A percentile compares a stretch with the other conserved stretches of the same genome.
These are phyloP conservation scores for Notarius lentiginosus DNA, from an alignment of 2,113 vertebrate genomes.

Conservation along the genomic window DNA sequence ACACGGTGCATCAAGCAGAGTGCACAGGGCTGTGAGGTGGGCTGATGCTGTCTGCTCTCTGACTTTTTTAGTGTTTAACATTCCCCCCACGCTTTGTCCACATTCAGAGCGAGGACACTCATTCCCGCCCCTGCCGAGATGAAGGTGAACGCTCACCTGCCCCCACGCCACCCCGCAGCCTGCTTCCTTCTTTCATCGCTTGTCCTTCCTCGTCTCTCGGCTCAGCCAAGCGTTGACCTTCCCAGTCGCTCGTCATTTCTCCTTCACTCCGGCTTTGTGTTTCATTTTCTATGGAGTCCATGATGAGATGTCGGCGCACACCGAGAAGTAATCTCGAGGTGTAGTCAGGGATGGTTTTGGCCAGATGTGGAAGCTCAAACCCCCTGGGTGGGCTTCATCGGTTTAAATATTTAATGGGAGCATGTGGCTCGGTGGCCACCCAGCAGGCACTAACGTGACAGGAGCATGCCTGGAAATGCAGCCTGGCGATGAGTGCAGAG, in stretches of 20 bases:
- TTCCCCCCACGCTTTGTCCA: conserved; percentile 45
- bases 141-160: conserved; percentile 54
- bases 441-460: conserved; percentile 41
- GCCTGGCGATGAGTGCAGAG: background rate
- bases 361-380: conserved; percentile 18
- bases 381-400: background rate
- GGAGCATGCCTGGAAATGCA: conserved; percentile 27
- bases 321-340: conserved; percentile 24
- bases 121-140: conserved; percentile 49
- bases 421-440: conserved; percentile 26
- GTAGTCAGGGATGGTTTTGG: conserved; percentile 21
- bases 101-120: conserved; percentile 33
- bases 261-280: conserved; percentile 34
- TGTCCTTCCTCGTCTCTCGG: conserved; percentile 44
- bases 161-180: conserved; percentile 34
- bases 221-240: conserved; percentile 52
- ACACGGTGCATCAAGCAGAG: conserved; percentile 38
- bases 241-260: conserved; percentile 45
- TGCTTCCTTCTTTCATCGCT: conserved; percentile 21
- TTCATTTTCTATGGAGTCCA: conserved; percentile 31
- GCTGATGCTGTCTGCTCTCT: conserved; percentile 30
- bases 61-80: conserved; percentile 47
- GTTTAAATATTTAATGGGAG: conserved; percentile 48
- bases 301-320: conserved; percentile 31
- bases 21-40: conserved; percentile 22